These are phyloP conservation scores for Siderastrea siderea DNA, from an alignment of 92 coral and sea anemone species.

Conservation along the genomic window DNA sequence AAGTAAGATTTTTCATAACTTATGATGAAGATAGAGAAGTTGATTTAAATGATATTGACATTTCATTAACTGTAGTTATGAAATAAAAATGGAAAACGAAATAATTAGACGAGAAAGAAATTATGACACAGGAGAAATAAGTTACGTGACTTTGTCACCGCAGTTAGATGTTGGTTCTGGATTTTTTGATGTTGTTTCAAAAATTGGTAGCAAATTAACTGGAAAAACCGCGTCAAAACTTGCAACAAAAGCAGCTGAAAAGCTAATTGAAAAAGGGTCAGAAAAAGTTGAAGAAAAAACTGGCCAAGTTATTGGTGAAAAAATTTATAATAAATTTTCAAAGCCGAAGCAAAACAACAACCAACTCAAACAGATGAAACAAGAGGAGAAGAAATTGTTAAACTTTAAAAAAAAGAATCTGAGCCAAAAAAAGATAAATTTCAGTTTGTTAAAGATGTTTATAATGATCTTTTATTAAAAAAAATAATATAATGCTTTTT, in stretches of 20 bases:
- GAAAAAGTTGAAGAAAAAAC: not conserved
- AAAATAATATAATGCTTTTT: not conserved
- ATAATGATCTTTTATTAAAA: not conserved
- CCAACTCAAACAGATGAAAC: not conserved
- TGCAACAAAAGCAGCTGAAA: not conserved
- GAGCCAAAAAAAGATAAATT: too few species aligned
- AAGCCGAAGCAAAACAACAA: not conserved
- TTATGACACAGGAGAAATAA: not conserved
- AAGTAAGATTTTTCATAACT: not conserved
- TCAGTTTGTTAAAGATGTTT: too few species aligned
- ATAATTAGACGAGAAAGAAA: too few species aligned
- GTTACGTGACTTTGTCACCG: too few species aligned
- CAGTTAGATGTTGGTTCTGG: not conserved
- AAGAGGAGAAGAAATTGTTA: not conserved
- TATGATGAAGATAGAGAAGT: not conserved
- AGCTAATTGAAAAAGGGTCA: not conserved
- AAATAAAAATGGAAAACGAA: too few species aligned
- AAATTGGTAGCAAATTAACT: not conserved
- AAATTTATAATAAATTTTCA: not conserved
- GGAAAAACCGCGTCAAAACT: not conserved
- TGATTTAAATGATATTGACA: not conserved
- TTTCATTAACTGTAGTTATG: not conserved
- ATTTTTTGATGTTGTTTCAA: not conserved
- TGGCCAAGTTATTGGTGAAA: not conserved
- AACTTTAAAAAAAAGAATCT: not conserved